Conservation (phyloP, 2,797 vertebrate species). For the Novumbra hubbsi region DNA sequence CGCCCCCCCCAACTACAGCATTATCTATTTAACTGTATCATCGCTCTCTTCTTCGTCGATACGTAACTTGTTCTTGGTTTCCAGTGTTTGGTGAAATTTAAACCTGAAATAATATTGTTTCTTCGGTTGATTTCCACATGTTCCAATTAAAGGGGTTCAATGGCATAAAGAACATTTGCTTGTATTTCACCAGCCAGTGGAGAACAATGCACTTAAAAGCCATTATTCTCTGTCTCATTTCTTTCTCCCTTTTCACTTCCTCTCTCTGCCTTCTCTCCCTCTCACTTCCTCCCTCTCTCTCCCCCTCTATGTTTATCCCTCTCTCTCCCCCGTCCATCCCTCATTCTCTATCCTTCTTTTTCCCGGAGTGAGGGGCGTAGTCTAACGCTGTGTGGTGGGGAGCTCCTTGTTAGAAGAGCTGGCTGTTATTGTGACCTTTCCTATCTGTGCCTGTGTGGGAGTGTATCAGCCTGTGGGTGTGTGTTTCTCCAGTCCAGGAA, state of each 20-base stretch:
- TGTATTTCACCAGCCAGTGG: too few relatives aligned
- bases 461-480: conserved; percentile 12
- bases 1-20: too few relatives aligned
- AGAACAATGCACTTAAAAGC: too few relatives aligned
- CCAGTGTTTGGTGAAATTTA: background rate
- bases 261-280: background rate
- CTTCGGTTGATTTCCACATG: too few relatives aligned
- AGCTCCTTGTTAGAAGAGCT: conserved; percentile 3
- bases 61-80: background rate
- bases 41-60: background rate
- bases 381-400: conserved; percentile 27
- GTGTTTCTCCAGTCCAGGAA: conserved; percentile 32
- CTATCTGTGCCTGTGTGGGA: conserved; percentile 4
- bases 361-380: conserved; percentile 29
- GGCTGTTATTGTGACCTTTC: background rate
- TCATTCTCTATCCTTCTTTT: background rate
- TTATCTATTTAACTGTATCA: background rate
- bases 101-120: too few relatives aligned
- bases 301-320: background rate
- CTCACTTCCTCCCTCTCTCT: background rate
- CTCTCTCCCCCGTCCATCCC: background rate
- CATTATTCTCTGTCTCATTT: background rate
- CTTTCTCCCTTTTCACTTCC: conserved; percentile 10
- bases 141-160: too few relatives aligned
- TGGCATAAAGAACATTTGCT: too few relatives aligned